These are phyloP conservation scores for Stichopus chloronotus DNA, from an alignment of 35 echinoderm and acorn worm species.

Conservation along the genomic window DNA sequence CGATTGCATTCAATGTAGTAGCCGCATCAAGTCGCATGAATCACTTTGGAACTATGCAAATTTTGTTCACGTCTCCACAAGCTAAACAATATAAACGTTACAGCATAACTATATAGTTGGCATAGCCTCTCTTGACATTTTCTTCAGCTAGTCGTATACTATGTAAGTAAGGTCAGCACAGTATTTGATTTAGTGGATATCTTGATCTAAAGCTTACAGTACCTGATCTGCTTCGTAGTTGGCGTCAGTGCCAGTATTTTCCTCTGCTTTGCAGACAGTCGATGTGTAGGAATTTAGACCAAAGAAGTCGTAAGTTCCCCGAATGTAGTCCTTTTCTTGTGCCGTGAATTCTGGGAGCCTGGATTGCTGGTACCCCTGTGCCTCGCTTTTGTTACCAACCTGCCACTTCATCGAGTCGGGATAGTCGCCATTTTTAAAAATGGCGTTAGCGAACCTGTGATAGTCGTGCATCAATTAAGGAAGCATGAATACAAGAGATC, in stretches of 20 bases:
- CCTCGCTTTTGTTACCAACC: constrained; percentile 88
- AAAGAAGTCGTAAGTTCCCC: constrained; percentile 93
- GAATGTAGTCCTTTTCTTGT: constrained; percentile 80
- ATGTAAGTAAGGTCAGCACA: too few relatives aligned
- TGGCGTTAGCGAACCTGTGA: constrained; percentile 90
- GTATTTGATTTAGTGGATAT: too few relatives aligned
- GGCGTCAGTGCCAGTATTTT: constrained; percentile 43
- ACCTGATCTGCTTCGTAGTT: constrained; percentile 92
- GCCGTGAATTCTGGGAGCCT: constrained; percentile 88
- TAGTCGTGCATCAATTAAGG: too few relatives aligned
- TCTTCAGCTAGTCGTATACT: too few relatives aligned
- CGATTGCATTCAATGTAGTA: too few relatives aligned
- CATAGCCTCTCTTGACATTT: too few relatives aligned
- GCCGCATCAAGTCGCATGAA: too few relatives aligned
- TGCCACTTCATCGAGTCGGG: constrained; percentile 95
- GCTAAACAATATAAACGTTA: too few relatives aligned
- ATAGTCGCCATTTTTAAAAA: constrained; percentile 95
- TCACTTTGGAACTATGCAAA: too few relatives aligned
- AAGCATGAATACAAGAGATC: too few relatives aligned
- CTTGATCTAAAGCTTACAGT: neutral
- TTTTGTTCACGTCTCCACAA: too few relatives aligned
- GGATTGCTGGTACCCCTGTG: constrained; percentile 75
- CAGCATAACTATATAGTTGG: too few relatives aligned
- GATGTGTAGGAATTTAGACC: constrained; percentile 90
- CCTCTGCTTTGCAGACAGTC: constrained; percentile 62